Percentiles rank a stretch among this genome's conserved stretches.
These are phyloP conservation scores for Peromyscus maniculatus DNA, from an alignment of 2,113 vertebrate genomes.

Conservation along the genomic window DNA sequence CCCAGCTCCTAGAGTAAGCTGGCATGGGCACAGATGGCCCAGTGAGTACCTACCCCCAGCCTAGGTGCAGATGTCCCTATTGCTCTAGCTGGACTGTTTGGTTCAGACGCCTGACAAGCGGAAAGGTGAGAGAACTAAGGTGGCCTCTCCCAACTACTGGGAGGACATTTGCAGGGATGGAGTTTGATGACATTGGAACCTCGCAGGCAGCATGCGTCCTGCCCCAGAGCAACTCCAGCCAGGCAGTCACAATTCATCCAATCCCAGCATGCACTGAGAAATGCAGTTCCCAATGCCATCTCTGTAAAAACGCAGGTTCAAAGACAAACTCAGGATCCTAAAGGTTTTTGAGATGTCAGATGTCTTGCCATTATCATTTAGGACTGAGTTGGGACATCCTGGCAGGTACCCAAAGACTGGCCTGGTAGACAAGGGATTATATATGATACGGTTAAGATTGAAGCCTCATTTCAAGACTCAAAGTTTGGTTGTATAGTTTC, in stretches of 20 bases:
- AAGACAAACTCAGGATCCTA: fast-evolving
- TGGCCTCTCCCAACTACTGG: neutral
- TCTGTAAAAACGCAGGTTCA: slow-evolving; percentile 25
- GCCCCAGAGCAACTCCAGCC: fast-evolving
- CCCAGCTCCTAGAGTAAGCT: neutral
- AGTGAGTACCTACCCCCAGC: neutral
- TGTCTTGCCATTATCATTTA: neutral
- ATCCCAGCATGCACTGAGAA: neutral
- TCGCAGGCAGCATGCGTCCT: fast-evolving
- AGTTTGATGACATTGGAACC: neutral
- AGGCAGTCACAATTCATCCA: fast-evolving
- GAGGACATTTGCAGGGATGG: neutral
- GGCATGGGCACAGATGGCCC: neutral
- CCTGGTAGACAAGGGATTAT: too few relatives aligned
- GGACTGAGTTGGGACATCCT: neutral
- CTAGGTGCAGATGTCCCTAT: neutral
- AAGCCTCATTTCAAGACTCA: slow-evolving; percentile 28
- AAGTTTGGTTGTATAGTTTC: neutral
- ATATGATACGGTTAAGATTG: neutral
- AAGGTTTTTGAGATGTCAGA: neutral
- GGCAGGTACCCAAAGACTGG: neutral
- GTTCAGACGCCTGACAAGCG: neutral
- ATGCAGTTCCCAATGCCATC: neutral
- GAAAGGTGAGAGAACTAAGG: neutral
- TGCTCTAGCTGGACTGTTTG: neutral